These are phyloP conservation scores for Dioctria rufipes DNA, from an alignment of 2,888 invertebrate genomes.

Conservation along the genomic window DNA sequence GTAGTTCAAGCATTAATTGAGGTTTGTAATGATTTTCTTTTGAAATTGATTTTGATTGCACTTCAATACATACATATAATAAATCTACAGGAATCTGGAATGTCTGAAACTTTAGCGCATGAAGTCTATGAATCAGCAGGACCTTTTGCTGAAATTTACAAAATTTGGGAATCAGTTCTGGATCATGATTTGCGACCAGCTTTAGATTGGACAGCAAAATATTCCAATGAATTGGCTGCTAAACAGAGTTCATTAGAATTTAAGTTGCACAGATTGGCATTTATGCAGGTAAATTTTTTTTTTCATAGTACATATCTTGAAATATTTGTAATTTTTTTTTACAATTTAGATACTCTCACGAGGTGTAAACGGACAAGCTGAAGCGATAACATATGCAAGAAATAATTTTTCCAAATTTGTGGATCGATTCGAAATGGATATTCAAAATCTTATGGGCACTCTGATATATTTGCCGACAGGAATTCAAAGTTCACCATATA, in stretches of 20 bases:
- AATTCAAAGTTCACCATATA: conserved; percentile 85
- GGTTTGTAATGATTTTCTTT: conserved; percentile 10
- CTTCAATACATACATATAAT: conserved; percentile 39
- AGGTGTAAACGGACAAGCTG: conserved; percentile 77
- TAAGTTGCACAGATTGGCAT: conserved; percentile 85
- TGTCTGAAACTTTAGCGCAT: conserved; percentile 73
- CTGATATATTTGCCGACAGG: conserved; percentile 84
- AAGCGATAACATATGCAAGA: conserved; percentile 90
- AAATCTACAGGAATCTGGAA: conserved; percentile 77
- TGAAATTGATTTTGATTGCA: neutral
- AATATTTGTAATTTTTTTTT: neutral
- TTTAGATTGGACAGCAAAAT: conserved; percentile 86
- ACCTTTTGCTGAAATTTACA: conserved; percentile 86
- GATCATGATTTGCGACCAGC: conserved; percentile 87
- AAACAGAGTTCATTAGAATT: conserved; percentile 84
- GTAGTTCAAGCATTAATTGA: conserved; percentile 84
- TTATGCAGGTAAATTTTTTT: conserved; percentile 76
- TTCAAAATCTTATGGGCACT: conserved; percentile 90
- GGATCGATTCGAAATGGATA: conserved; percentile 83
- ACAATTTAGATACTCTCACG: conserved; percentile 65
- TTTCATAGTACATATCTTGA: neutral
- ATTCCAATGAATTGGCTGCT: conserved; percentile 80
- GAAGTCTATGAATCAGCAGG: conserved; percentile 74
- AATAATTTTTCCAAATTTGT: conserved; percentile 88
- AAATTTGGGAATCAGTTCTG: conserved; percentile 89